These are phyloP conservation scores for Perca fluviatilis DNA, from an alignment of 2,113 vertebrate genomes.

Conservation along the genomic window DNA sequence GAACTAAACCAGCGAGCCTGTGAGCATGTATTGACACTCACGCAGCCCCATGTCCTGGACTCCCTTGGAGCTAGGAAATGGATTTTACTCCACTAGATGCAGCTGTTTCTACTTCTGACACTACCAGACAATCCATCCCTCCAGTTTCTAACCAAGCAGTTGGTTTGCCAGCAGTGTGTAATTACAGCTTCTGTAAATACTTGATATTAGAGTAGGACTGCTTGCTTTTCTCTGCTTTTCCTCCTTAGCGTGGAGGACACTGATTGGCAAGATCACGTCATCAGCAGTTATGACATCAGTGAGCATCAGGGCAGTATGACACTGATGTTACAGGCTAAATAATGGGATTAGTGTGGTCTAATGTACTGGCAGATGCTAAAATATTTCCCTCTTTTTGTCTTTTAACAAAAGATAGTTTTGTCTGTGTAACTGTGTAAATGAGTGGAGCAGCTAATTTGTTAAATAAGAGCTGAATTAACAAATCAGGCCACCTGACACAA, in stretches of 20 bases:
- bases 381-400: background rate
- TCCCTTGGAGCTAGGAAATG: constrained; percentile 50
- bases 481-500: background rate
- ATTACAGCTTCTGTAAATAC: constrained; percentile 48
- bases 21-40: background rate
- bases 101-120: constrained; percentile 72
- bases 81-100: constrained; percentile 64
- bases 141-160: constrained; percentile 45
- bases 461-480: background rate
- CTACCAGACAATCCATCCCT: constrained; percentile 35
- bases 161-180: constrained; percentile 44
- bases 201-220: background rate
- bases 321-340: background rate
- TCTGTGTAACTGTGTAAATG: background rate
- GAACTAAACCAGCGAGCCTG: background rate
- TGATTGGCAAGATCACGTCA: constrained; percentile 31
- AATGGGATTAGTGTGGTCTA: background rate
- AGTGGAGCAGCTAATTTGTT: background rate
- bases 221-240: constrained; percentile 19
- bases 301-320: background rate
- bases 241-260: constrained; percentile 25
- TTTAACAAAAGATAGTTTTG: background rate
- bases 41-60: constrained; percentile 38
- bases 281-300: background rate
- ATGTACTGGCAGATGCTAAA: background rate